Base-by-base conservation (phyloP, 2,888 invertebrate genomes). In the Eurytoma californica region DNA sequence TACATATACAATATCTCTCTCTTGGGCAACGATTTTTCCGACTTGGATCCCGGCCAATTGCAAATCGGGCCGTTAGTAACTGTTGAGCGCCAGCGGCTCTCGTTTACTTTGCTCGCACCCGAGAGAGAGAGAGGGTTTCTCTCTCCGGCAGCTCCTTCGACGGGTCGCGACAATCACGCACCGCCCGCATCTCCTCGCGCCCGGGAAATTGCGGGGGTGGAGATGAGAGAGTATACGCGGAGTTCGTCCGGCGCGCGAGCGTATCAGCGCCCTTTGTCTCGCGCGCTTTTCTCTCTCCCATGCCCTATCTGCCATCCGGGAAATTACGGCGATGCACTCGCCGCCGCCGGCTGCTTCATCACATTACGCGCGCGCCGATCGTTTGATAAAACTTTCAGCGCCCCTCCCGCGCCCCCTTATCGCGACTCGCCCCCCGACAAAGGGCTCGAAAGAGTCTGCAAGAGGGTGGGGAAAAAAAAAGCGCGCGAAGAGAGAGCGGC, bases 21-120 rank as follows among this genome's bases (percentile, higher is more conserved):
- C 39, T 39, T 7, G 4, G 7, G 7, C 39, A 39, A 39, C 39
- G 39, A 39, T 39, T 39, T 39, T 39, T 39, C 39, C 39, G 20
- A 18, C 28, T 87, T 88, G 87, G 88, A 88, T 82, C 84, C 81
- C 78, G 85, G 86, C 88, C 88, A 88, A 88, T 87, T 85, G 87
- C 85, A 86, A 87, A 87, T 87, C 87, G 87, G 86, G 86, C 83
- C 85, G 85, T 86, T 86, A 84, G 86, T 86, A 87, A 87, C 86
- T 87, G 86, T 86, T 87, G 86, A 88, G 86, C 88, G 87, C 87
- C 87, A 88, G 20, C 86, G 86, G 85, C 86, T 84, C 86, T 86
- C 86, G 86, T 87, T 86, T 87, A 85, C 85, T 85, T 85, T 84
- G 72, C 73, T 39, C 79, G 79, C 61, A 39, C 39, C 39, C 39